Evolutionary conservation across 92 coral and sea anemone species (phyloP).

Genomic region (Desmophyllum pertusum): DNA sequence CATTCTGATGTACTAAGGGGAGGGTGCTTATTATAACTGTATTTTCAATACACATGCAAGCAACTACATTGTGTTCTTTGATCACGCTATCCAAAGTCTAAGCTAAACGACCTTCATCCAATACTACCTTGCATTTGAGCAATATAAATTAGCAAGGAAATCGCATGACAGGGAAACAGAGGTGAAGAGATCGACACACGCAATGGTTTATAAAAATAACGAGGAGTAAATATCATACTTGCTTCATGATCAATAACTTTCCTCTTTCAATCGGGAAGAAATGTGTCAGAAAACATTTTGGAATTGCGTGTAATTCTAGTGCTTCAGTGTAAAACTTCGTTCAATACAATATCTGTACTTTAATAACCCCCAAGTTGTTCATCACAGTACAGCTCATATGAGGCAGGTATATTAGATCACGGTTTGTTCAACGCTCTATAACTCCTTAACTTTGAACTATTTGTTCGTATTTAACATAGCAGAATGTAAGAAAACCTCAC

Average conservation of each 20-base stretch:
- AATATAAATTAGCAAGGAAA: background rate
- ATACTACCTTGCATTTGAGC: background rate
- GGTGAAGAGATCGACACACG: background rate
- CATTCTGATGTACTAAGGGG: background rate
- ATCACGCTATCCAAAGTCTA: background rate
- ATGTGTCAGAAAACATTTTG: background rate
- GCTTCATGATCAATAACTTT: no score
- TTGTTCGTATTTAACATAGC: background rate
- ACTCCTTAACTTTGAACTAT: background rate
- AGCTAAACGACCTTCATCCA: no score
- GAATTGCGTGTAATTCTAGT: background rate
- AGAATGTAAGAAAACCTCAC: slow-evolving; percentile 30
- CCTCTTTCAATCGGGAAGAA: background rate
- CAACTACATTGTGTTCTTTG: background rate
- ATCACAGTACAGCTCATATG: background rate
- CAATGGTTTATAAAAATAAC: no score
- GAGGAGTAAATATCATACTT: no score
- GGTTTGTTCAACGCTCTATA: slow-evolving; percentile 1
- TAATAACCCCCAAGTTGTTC: background rate
- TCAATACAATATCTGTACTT: background rate
- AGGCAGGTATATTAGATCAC: slow-evolving; percentile 10
- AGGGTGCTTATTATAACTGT: no score
- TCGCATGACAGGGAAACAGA: background rate
- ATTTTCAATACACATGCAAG: background rate
- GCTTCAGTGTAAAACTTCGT: background rate